Evolutionary conservation across 2,888 invertebrate genomes (phyloP).

Genomic region (Dryomyza anilis): DNA sequence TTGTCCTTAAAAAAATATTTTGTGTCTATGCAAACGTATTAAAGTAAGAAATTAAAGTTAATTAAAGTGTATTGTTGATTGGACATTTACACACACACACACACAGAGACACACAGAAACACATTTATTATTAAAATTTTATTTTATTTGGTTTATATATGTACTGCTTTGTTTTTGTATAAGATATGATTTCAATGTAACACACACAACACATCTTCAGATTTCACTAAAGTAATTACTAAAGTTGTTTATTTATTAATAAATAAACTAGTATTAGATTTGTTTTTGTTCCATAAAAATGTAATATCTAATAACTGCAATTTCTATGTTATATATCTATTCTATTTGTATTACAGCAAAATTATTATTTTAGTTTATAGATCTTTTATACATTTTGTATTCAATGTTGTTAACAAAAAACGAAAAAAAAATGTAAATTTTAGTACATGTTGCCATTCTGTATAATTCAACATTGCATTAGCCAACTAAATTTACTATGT

Average conservation of each 20-base stretch:
- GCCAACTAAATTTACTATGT: background rate
- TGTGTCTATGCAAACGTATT: background rate
- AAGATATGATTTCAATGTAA: too few relatives aligned
- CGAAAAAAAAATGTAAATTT: too few relatives aligned
- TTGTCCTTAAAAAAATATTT: background rate
- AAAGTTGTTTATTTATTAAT: background rate
- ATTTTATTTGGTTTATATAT: background rate
- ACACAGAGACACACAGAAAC: background rate
- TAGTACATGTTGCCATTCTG: constrained; percentile 5
- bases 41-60: constrained; percentile 3
- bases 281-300: too few relatives aligned
- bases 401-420: background rate
- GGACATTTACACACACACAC: too few relatives aligned
- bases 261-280: background rate
- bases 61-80: background rate
- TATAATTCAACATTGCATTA: background rate
- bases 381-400: constrained; percentile 6
- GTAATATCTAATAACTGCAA: too few relatives aligned
- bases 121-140: background rate
- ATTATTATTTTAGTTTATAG: constrained; percentile 1
- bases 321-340: background rate
- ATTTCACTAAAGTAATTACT: background rate
- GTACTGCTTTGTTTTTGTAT: background rate
- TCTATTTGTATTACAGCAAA: background rate
- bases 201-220: too few relatives aligned